Evolutionary conservation across 2,113 vertebrate species (phyloP).

Genomic region (Talpa occidentalis): DNA sequence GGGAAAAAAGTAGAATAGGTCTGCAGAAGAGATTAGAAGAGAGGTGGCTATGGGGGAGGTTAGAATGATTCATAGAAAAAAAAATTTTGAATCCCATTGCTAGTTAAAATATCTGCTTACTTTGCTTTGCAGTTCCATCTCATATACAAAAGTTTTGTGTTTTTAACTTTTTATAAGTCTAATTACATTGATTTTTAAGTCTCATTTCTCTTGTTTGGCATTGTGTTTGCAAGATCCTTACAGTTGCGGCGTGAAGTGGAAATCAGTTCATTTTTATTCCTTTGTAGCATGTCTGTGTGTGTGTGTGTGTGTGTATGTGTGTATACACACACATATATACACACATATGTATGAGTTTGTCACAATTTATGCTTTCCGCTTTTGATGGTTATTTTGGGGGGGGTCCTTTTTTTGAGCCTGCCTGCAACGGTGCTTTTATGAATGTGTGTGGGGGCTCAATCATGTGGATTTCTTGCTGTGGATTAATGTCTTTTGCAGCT

Average conservation of each 20-base stretch:
- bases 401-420: neutral
- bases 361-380: neutral
- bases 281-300: neutral
- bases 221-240: neutral
- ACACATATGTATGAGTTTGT: neutral
- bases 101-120: neutral
- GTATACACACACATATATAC: neutral
- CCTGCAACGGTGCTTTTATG: neutral
- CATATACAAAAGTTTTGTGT: neutral
- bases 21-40: neutral
- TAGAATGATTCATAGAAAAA: neutral
- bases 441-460: neutral
- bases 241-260: neutral
- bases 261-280: neutral
- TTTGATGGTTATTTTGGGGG: neutral
- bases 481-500: neutral
- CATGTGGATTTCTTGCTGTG: neutral
- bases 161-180: neutral
- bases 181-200: neutral
- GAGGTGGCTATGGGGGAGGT: neutral
- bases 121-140: neutral
- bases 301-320: no score
- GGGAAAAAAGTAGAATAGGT: neutral
- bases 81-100: neutral
- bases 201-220: neutral